Percentiles rank a stretch among this genome's conserved stretches.
Conservation (phyloP, 1,140 invertebrate species). For the Zophobas atratus region DNA sequence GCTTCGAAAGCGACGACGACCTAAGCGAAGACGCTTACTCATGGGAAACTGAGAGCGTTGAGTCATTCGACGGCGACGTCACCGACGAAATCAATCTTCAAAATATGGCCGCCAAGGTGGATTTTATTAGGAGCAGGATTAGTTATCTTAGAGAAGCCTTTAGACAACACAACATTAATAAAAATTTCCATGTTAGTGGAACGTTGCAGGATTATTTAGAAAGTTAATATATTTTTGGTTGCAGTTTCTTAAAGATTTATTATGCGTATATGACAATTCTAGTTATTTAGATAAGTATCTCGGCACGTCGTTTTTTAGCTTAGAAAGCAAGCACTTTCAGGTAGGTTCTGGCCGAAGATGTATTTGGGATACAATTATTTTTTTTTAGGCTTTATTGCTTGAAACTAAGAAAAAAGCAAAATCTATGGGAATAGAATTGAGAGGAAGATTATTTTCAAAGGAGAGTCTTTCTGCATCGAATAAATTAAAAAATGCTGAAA, state of each 20-base stretch:
- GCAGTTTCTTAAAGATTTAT: constrained; percentile 81
- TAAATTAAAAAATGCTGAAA: constrained; percentile 63
- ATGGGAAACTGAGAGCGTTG: constrained; percentile 88
- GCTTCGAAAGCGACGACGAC: constrained; percentile 68
- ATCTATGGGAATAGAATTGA: constrained; percentile 62
- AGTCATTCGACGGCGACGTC: constrained; percentile 66
- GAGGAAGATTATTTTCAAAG: constrained; percentile 60
- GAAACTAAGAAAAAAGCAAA: constrained; percentile 65
- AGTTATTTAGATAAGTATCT: constrained; percentile 88
- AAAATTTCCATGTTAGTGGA: constrained; percentile 63
- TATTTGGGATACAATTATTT: constrained; percentile 8
- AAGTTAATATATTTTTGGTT: constrained; percentile 58
- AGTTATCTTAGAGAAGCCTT: constrained; percentile 64
- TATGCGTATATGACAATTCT: constrained; percentile 90
- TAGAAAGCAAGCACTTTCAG: constrained; percentile 66
- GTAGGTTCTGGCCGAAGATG: constrained; percentile 40
- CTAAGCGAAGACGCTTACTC: constrained; percentile 67
- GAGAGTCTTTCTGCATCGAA: constrained; percentile 36
- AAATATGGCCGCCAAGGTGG: constrained; percentile 64
- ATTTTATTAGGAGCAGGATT: constrained; percentile 64
- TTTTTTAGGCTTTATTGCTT: constrained; percentile 55
- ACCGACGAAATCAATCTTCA: constrained; percentile 63
- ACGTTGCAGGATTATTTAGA: background rate
- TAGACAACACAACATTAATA: constrained; percentile 57
- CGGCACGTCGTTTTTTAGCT: constrained; percentile 85